Percentiles rank a stretch among this genome's conserved stretches.
These are phyloP conservation scores for Oreohelix idahoensis DNA, from an alignment of 1,140 invertebrate species.

Conservation along the genomic window DNA sequence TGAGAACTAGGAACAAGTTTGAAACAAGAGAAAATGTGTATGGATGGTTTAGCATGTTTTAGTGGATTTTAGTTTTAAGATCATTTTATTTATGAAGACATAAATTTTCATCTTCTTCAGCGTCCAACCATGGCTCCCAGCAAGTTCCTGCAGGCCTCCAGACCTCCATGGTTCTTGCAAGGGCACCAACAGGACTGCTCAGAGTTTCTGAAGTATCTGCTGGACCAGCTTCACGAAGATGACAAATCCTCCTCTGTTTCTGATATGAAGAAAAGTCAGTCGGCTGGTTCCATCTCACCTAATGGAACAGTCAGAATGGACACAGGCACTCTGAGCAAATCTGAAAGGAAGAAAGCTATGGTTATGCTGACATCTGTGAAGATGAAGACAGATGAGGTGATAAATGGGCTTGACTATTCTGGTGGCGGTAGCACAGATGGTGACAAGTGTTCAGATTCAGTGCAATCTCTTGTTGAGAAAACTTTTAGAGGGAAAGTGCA, in stretches of 20 bases:
- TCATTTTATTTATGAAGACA: background rate
- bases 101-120: conserved; percentile 49
- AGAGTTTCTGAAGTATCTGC: conserved; percentile 85
- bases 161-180: conserved; percentile 83
- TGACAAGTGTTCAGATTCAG: conserved; percentile 16
- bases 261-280: conserved; percentile 33
- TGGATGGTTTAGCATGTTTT: no score
- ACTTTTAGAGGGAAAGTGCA: conserved; percentile 83
- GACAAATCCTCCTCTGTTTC: conserved; percentile 69
- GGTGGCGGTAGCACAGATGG: background rate
- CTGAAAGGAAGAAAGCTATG: conserved; percentile 34
- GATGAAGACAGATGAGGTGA: conserved; percentile 25
- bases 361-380: conserved; percentile 20
- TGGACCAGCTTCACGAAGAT: conserved; percentile 83
- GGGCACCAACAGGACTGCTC: conserved; percentile 90
- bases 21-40: no score
- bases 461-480: conserved; percentile 77
- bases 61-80: no score
- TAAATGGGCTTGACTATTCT: background rate
- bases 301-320: background rate
- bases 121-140: conserved; percentile 78
- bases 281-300: conserved; percentile 25
- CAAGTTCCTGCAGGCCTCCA: conserved; percentile 79
- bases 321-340: conserved; percentile 19
- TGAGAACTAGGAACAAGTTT: no score